Base-by-base conservation (phyloP, 2,888 invertebrate species). In the Ectobius pallidus region DNA sequence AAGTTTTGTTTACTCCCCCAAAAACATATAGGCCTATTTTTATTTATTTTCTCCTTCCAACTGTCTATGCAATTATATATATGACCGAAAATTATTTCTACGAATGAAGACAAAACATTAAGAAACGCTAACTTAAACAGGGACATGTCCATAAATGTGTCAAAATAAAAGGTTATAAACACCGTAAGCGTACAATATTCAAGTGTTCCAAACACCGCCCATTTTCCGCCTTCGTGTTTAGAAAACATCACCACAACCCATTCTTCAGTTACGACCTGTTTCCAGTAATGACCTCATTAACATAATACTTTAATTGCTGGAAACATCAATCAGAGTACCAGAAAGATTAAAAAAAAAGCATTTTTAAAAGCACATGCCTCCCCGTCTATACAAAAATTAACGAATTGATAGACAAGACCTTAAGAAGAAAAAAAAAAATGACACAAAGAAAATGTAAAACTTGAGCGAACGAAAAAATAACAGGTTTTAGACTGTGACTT, bases 241-340 rank as follows among this genome's bases (percentile, higher is more conserved):
- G n/a, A 46, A 46, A 46, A 46, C 46, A 46, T 14, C 46, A n/a
- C n/a, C n/a, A 46, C 18, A 46, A n/a, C 14, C 7, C 34, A 34
- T 34, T 34, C 58, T 30, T 1, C 18, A 58, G 6, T 32, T 58
- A 58, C 16, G 30, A 30, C n/a, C 30, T 58, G 3, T 30, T n/a
- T 30, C 58, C 30, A 4, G n/a, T 58, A 58, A 58, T 58, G 16
- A 58, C 58, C 58, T 58, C 30, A 58, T 58, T 58, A 58, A 58
- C 58, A 58, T 58, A 58, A 58, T n/a, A 58, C 58, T 58, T 32
- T 58, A 58, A 58, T 58, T 58, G 58, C 58, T 58, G 16, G 1
- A 0, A 16, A 58, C 58, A 58, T 58, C 58, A 58, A 58, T 58
- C 58, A 58, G 30, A 30, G 25, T 9, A 34, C 34, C 11, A 34